Evolutionary conservation across 2,888 invertebrate genomes (phyloP).

Genomic region (Cosmia pyralina): DNA sequence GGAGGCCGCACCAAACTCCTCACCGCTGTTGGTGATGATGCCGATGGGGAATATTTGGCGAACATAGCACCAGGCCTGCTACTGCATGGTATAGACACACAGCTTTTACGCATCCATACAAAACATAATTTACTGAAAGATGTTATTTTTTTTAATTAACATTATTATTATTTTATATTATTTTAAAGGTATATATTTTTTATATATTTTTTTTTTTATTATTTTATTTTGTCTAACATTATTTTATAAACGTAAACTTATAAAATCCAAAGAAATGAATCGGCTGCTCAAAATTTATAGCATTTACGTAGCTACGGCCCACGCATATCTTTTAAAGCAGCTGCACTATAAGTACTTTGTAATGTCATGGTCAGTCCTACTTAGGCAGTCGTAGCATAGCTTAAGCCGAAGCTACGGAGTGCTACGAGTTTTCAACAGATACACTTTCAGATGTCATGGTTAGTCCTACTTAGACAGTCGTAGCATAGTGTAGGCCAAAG

Average conservation of each 20-base stretch:
- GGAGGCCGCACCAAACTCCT: slow-evolving; percentile 92
- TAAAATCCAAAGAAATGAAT: background rate
- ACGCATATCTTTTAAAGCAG: too few relatives aligned
- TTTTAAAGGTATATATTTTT: too few relatives aligned
- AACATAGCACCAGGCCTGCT: slow-evolving; percentile 81
- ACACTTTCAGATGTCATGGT: too few relatives aligned
- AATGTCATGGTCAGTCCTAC: too few relatives aligned
- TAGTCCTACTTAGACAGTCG: too few relatives aligned
- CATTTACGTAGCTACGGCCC: background rate
- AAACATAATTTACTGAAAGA: background rate
- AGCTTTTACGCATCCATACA: background rate
- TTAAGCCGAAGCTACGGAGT: too few relatives aligned
- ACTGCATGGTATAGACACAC: slow-evolving; percentile 74
- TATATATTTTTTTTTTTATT: too few relatives aligned
- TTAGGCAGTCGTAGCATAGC: too few relatives aligned
- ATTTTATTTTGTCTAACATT: background rate
- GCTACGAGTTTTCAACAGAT: too few relatives aligned
- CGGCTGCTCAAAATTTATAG: background rate
- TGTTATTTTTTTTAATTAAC: too few relatives aligned
- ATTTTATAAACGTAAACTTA: background rate
- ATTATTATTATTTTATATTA: background rate
- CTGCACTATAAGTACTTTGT: too few relatives aligned
- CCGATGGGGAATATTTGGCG: slow-evolving; percentile 78
- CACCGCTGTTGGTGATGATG: slow-evolving; percentile 94
- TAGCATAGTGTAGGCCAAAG: too few relatives aligned